Evolutionary conservation across 2,888 invertebrate species (phyloP), one percentile per base, ranked within the genome.

Genomic region (Acrocyrtus sp.): DNA sequence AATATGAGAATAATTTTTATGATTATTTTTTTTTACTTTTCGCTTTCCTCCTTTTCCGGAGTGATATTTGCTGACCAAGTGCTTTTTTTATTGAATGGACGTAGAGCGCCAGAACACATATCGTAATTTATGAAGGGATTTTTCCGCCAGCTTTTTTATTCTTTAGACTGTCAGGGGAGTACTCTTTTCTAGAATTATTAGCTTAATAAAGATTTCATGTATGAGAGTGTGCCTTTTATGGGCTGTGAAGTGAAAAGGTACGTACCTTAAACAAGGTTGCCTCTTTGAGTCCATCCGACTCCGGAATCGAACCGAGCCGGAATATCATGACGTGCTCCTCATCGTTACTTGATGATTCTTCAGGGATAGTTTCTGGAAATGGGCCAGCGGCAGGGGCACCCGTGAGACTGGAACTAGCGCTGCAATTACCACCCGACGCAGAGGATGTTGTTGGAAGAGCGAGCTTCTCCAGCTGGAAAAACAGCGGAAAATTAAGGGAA

Each of bases 311-410:
- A 2, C 94, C 94, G 39, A 94, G 85, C 22, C 94, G 88, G 84
- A 94, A 94, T 82, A 95, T 94, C 65, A 94, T 94, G 82, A 95
- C 94, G 83, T 95, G 94, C 84, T 95, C 95, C 83, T 95, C 95
- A 85, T 95, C 95, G 63, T 94, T 91, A 82, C 94, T 95, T 3
- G 95, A 95, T 83, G 93, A 94, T 84, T 95, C 95, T 85, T 95
- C 95, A 0, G 95, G 95, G 81, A 95, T 95, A 6, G 95, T 95
- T 87, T 95, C 95, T 10, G 95, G 95, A 83, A 95, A 94, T 68
- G 91, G 91, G 17, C 92, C 93, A 66, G 70, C 50, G 50, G 57
- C 69, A 43, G 60, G 62, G 27, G 75, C 68, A 41, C 72, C 75
- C 60, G 75, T 51, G 50, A 58, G 47, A 56, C 62, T 75, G 19